These are phyloP conservation scores for Delichon dasypus DNA, from an alignment of 2,797 vertebrate genomes.

Conservation along the genomic window DNA sequence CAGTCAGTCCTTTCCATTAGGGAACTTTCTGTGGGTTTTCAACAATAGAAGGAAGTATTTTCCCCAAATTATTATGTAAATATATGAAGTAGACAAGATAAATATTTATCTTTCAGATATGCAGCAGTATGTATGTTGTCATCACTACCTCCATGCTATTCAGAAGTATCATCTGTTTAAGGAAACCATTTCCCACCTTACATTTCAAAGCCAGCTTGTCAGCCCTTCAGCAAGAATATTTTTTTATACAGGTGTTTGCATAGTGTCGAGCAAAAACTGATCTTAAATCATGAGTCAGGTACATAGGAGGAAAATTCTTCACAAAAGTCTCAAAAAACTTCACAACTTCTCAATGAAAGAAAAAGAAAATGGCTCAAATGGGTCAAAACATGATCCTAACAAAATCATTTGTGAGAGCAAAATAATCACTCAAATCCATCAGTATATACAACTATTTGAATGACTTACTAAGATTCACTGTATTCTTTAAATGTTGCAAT, in stretches of 20 bases:
- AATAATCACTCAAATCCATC: neutral
- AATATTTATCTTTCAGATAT: conserved; percentile 5
- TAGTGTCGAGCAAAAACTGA: neutral
- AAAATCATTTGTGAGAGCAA: neutral
- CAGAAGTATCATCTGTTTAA: neutral
- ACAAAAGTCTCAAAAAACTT: neutral
- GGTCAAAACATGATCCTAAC: neutral
- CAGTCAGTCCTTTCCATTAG: neutral
- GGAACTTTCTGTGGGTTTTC: neutral
- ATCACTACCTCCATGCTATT: neutral
- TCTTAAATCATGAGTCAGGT: neutral
- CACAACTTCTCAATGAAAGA: neutral
- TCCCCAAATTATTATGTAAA: neutral
- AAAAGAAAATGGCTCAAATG: neutral
- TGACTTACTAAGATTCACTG: neutral
- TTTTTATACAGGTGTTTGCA: neutral
- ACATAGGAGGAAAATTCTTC: neutral
- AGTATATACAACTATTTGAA: neutral
- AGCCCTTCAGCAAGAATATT: neutral
- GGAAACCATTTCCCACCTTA: neutral
- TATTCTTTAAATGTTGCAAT: neutral
- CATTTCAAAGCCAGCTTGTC: neutral
- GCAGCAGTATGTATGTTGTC: neutral
- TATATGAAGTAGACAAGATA: conserved; percentile 6
- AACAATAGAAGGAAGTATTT: neutral